phyloP scores from a whole-genome alignment of 2,797 vertebrate genomes.

The Crocidura indochinensis region DNA sequence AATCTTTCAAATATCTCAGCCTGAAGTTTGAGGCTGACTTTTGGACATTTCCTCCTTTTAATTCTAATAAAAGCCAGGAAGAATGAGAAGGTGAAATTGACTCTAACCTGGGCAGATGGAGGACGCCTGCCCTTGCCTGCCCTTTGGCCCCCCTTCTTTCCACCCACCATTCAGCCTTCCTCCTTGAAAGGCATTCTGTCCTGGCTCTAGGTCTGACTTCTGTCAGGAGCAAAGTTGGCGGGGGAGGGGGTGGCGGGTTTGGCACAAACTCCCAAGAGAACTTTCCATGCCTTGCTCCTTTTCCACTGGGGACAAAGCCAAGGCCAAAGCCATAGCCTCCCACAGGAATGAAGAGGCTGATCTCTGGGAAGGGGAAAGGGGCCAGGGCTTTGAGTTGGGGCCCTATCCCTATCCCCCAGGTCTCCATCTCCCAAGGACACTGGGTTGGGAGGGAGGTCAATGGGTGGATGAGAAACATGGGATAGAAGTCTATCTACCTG shows the following conservation, averaged over 20 bases:
- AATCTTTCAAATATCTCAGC: constrained; percentile 82
- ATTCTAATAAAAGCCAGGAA: background rate
- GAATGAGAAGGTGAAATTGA: background rate
- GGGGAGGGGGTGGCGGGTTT: background rate
- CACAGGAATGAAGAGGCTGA: constrained; percentile 61
- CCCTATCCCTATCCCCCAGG: background rate
- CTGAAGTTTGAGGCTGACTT: constrained; percentile 83
- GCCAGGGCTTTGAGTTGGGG: background rate
- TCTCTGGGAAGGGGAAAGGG: background rate
- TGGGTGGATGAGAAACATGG: too few species aligned
- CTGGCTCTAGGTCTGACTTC: constrained; percentile 42
- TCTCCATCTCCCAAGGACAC: background rate
- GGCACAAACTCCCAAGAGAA: constrained; percentile 52
- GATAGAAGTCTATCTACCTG: background rate
- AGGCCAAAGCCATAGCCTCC: constrained; percentile 19
- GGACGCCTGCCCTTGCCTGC: background rate
- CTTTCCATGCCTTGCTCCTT: constrained; percentile 62
- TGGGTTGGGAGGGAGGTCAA: background rate
- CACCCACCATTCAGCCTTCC: background rate
- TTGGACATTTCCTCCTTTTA: constrained; percentile 64
- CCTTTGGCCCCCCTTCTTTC: accelerated
- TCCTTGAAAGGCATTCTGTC: constrained; percentile 60
- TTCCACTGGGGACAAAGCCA: constrained; percentile 63
- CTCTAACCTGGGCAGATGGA: background rate
- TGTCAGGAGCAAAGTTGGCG: constrained; percentile 20